phyloP scores from a whole-genome alignment of 2,888 invertebrate genomes.

The Tiliacea aurago region DNA sequence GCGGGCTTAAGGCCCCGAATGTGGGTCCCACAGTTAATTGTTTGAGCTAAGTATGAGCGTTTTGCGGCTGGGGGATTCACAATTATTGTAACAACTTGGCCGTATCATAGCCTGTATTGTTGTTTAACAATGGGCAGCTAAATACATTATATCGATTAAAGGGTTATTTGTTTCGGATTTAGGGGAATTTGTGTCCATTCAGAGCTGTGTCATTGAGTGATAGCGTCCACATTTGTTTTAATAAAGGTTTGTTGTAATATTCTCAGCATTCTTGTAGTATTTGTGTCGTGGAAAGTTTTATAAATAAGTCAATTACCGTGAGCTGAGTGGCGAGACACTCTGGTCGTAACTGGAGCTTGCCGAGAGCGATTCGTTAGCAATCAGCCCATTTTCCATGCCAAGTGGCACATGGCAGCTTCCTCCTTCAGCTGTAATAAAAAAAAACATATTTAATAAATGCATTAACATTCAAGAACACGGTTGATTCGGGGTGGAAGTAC shows the following conservation, averaged over 20 bases:
- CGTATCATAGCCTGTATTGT: constrained; percentile 83
- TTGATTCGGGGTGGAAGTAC: constrained; percentile 8
- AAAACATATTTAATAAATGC: constrained; percentile 34
- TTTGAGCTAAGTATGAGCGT: constrained; percentile 86
- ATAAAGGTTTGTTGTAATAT: neutral
- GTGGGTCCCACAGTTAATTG: constrained; percentile 87
- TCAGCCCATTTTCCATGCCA: constrained; percentile 96
- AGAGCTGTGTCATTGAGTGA: constrained; percentile 24
- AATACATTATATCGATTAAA: constrained; percentile 72
- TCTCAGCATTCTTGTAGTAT: neutral
- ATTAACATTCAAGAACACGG: constrained; percentile 17
- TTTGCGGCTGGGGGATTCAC: constrained; percentile 83
- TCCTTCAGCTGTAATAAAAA: constrained; percentile 83
- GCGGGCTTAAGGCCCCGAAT: constrained; percentile 84
- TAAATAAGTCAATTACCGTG: constrained; percentile 91
- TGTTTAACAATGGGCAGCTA: constrained; percentile 77
- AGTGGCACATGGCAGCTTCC: constrained; percentile 94
- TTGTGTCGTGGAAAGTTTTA: neutral
- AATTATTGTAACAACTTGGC: constrained; percentile 85
- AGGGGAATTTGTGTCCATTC: constrained; percentile 49
- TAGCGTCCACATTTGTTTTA: constrained; percentile 14
- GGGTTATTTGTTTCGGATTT: constrained; percentile 72
- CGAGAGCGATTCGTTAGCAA: constrained; percentile 95
- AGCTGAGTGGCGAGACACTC: constrained; percentile 96
- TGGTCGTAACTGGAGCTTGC: constrained; percentile 96